Evolutionary conservation across 2,797 vertebrate species (phyloP), one percentile per base, ranked within the genome.

Genomic region (Hemibagrus guttatus): DNA sequence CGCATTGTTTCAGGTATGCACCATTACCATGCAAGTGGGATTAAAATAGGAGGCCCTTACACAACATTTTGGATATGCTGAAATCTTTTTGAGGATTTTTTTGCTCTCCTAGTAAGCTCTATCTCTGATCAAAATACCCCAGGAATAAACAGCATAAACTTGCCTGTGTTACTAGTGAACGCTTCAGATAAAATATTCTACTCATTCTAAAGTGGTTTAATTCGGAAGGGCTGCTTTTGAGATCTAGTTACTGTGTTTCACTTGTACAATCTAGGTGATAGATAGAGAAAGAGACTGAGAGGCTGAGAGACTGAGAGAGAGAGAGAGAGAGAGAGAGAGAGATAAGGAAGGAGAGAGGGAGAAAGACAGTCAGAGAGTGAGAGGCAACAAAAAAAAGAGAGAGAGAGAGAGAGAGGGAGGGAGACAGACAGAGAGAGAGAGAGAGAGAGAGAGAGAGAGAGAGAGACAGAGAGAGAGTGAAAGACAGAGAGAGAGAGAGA

Each of bases 1-100:
- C 93, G 92, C 94, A 91, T 88, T 81, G 89, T 86, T 66, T 14
- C 80, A 2, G 85, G 91, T 86, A 89, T 86, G 90, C 71, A 52
- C 28, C 87, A 88, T 88, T 86, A 83, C 79, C 83, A 88, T 90
- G 86, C 64, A 72, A 46, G 42, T 76, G 75, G 79, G 83, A 88
- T 86, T 78, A 83, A 88, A 63, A 64, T 64, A 61, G 80, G 72
- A 86, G 84, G 42, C 66, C 52, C 69, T 49, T 1, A 58, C 17
- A 23, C 16, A 21, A 9, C 12, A 16, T 16, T 52, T 28, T 78
- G 49, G 49, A 28, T 17, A 76, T 76, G 52, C 3, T 75, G 14
- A 28, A 49, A 49, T 49, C 26, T 39, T 16, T 74, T 26, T 6
- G 0, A 42, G 4, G 46, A 12, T 64, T 64, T 64, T 66, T 66